Percentiles rank a stretch among this genome's conserved stretches.
Conservation (phyloP, 2,797 vertebrate genomes). For the Silurus aristotelis region DNA sequence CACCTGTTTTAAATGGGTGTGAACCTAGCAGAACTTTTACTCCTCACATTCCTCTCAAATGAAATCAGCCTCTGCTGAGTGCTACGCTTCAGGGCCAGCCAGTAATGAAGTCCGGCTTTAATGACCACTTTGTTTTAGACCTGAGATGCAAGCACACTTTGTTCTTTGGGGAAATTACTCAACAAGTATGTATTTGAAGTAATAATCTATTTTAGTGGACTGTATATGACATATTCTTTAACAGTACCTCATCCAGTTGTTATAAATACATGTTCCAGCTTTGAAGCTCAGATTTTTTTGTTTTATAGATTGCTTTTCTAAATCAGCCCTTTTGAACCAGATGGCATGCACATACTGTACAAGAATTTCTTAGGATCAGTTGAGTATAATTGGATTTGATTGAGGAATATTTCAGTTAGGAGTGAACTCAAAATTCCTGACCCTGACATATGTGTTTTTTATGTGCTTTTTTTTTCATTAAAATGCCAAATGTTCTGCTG, state of each 20-base stretch:
- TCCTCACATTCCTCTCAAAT: background rate
- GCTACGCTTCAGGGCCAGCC: slow-evolving; percentile 9
- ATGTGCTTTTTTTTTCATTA: no score
- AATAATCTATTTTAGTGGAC: background rate
- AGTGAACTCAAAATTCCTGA: background rate
- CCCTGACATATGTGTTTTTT: background rate
- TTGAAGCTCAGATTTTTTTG: background rate
- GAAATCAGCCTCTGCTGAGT: background rate
- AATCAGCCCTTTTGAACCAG: background rate
- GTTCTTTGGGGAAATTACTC: background rate
- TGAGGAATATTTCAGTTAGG: background rate
- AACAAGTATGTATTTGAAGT: background rate
- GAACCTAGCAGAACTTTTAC: slow-evolving; percentile 6
- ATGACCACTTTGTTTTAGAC: background rate
- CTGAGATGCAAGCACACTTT: background rate
- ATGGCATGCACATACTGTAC: no score
- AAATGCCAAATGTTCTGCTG: background rate
- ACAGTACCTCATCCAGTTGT: background rate
- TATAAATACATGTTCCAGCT: no score
- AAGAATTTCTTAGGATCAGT: background rate
- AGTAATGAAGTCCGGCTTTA: slow-evolving; percentile 6
- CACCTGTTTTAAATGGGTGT: background rate
- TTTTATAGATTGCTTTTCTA: background rate
- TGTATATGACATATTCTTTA: background rate
- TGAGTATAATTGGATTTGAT: background rate